These are phyloP conservation scores for Eudyptes chrysolophus DNA, from an alignment of 2,113 vertebrate species.

Conservation along the genomic window DNA sequence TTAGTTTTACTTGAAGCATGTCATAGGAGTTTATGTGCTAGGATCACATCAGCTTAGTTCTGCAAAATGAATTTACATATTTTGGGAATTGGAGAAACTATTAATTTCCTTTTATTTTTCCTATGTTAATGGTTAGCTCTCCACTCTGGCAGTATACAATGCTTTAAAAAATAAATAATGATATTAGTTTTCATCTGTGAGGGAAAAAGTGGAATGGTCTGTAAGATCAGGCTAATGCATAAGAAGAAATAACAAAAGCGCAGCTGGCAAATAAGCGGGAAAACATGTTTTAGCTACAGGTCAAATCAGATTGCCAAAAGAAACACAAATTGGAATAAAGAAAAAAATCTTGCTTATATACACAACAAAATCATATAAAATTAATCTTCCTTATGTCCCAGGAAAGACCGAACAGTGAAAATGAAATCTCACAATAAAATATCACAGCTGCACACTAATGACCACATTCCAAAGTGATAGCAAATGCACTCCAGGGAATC, in stretches of 20 bases:
- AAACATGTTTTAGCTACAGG: not conserved
- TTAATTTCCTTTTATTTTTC: not conserved
- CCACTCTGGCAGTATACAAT: not conserved
- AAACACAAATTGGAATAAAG: not conserved
- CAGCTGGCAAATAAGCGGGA: not conserved
- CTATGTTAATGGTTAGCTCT: not conserved
- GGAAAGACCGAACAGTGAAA: not conserved
- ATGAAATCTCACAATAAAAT: not conserved
- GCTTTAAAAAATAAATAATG: not conserved
- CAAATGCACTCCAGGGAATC: not conserved
- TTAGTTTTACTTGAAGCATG: not conserved
- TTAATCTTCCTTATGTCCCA: not conserved
- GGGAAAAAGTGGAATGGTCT: not conserved
- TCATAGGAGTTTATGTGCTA: not conserved
- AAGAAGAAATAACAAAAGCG: not conserved
- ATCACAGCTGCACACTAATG: not conserved
- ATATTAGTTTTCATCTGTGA: not conserved
- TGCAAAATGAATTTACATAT: not conserved
- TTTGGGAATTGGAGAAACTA: not conserved
- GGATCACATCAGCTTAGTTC: not conserved
- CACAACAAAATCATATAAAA: not conserved
- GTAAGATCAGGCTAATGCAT: not conserved
- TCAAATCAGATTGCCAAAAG: not conserved
- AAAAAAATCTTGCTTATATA: not conserved
- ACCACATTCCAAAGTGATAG: not conserved